Evolutionary conservation across 2,888 invertebrate species (phyloP).

Genomic region (Hanleya hanleyi): DNA sequence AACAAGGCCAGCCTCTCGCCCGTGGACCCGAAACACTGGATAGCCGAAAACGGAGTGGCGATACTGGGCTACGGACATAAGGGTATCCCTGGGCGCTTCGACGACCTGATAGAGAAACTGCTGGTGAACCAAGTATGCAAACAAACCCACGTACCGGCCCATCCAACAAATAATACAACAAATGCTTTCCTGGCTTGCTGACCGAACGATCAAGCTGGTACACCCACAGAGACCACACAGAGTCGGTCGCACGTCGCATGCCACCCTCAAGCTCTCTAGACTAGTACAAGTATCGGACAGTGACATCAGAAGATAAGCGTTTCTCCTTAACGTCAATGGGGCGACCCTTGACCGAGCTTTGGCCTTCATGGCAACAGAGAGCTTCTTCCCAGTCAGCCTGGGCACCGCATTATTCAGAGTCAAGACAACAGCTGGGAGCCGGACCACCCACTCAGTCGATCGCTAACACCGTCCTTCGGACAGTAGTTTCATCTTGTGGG

Average conservation of each 20-base stretch:
- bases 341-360: background rate
- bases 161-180: background rate
- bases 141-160: background rate
- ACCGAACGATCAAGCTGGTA: background rate
- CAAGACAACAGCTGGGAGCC: background rate
- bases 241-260: background rate
- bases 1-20: constrained; percentile 12
- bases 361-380: background rate
- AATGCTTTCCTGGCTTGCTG: background rate
- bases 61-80: constrained; percentile 1
- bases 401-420: background rate
- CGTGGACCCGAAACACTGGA: background rate
- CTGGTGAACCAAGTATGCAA: too few species aligned
- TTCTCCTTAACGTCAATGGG: background rate
- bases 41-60: constrained; percentile 18
- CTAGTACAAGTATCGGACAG: background rate
- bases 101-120: background rate
- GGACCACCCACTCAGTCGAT: background rate
- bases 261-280: background rate
- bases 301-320: background rate
- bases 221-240: background rate
- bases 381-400: background rate
- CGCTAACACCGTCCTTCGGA: background rate
- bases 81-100: background rate
- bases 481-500: background rate